These are phyloP conservation scores for Diplolepis rosae DNA, from an alignment of 2,888 invertebrate species.

Conservation along the genomic window DNA sequence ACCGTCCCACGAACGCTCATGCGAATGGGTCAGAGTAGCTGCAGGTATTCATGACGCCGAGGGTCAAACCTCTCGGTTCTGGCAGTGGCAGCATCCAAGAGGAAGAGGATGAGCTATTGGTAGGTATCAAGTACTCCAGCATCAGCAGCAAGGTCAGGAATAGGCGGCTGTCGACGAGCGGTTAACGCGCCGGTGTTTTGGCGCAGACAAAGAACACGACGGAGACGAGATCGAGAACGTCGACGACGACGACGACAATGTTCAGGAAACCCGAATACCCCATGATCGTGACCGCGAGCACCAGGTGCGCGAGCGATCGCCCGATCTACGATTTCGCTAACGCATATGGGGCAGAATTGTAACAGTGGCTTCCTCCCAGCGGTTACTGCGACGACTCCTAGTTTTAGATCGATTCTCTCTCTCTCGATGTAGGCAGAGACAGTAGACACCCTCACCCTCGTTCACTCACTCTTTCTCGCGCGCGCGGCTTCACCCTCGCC, in stretches of 20 bases:
- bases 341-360: slow-evolving; percentile 65
- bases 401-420: slow-evolving; percentile 73
- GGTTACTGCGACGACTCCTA: slow-evolving; percentile 73
- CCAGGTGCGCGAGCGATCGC: slow-evolving; percentile 57
- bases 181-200: slow-evolving; percentile 24
- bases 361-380: slow-evolving; percentile 68
- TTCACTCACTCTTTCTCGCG: slow-evolving; percentile 50
- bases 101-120: slow-evolving; percentile 30
- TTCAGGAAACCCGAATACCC: slow-evolving; percentile 54
- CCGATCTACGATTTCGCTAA: slow-evolving; percentile 66
- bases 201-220: slow-evolving; percentile 29
- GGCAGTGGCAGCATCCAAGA: slow-evolving; percentile 41
- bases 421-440: slow-evolving; percentile 51
- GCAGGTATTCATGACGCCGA: slow-evolving; percentile 58
- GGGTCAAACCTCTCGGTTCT: slow-evolving; percentile 42
- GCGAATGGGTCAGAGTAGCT: slow-evolving; percentile 58
- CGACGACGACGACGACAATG: slow-evolving; percentile 44
- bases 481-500: slow-evolving; percentile 37
- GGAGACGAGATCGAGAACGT: background rate
- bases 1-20: slow-evolving; percentile 70
- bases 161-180: background rate
- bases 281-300: slow-evolving; percentile 55
- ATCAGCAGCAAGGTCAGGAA: slow-evolving; percentile 31
- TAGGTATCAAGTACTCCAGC: background rate
- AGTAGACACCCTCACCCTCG: slow-evolving; percentile 54